Conservation (phyloP, 2,113 vertebrate species). For the Nerophis ophidion region DNA sequence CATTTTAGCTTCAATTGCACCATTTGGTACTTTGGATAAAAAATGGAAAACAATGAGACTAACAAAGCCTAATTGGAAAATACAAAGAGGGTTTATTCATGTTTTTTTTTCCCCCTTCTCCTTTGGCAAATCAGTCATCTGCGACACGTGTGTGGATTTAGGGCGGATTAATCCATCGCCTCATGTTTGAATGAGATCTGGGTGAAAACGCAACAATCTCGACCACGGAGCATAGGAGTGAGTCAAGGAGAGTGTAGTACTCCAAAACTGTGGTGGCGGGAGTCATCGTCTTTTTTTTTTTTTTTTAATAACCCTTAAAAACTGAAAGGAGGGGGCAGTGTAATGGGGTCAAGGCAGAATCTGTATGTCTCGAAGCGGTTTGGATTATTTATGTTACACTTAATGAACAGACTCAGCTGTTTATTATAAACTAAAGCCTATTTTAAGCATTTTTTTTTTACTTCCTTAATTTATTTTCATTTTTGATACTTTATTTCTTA, state of each 20-base stretch:
- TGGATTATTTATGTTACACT: background rate
- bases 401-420: constrained; percentile 33
- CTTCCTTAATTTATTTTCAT: no score
- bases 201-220: constrained; percentile 56
- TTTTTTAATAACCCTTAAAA: constrained; percentile 50
- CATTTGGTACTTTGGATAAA: constrained; percentile 38
- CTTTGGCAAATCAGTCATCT: constrained; percentile 22
- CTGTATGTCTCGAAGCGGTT: constrained; percentile 20
- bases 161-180: constrained; percentile 47
- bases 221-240: constrained; percentile 41
- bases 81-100: constrained; percentile 31
- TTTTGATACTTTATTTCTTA: no score
- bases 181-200: constrained; percentile 42
- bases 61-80: constrained; percentile 33
- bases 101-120: background rate
- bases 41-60: constrained; percentile 33
- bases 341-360: constrained; percentile 25
- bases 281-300: background rate
- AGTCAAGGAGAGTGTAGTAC: constrained; percentile 29
- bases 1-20: constrained; percentile 32
- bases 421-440: background rate
- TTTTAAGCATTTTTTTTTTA: background rate
- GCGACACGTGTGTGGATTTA: constrained; percentile 41
- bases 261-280: constrained; percentile 40
- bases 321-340: constrained; percentile 17